These are phyloP conservation scores for Apeira syringaria DNA, from an alignment of 2,888 invertebrate species.

Conservation along the genomic window DNA sequence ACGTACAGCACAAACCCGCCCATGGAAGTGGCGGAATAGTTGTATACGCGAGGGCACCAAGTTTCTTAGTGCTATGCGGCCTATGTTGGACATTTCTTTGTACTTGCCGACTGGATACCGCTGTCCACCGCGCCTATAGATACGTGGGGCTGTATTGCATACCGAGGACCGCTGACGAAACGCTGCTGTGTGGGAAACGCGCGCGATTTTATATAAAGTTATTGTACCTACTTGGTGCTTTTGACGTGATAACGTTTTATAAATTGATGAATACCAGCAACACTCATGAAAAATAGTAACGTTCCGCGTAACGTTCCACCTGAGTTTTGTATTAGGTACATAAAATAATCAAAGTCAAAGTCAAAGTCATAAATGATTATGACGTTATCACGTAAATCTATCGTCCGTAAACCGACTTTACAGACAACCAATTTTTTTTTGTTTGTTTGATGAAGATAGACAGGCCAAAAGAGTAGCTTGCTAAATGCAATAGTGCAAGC, in stretches of 20 bases:
- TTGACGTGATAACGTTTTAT: no score
- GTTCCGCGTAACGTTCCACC: no score
- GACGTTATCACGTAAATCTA: no score
- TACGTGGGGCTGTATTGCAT: conserved; percentile 11
- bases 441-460: conserved; percentile 14
- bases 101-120: conserved; percentile 51
- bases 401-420: no score
- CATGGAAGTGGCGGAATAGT: conserved; percentile 69
- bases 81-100: conserved; percentile 73
- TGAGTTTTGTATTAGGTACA: no score
- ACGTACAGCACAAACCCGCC: conserved; percentile 59
- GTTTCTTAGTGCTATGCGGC: conserved; percentile 67
- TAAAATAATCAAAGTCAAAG: no score
- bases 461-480: conserved; percentile 3
- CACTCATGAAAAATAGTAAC: no score
- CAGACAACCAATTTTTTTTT: no score
- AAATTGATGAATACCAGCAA: no score
- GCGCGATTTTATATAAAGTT: conserved; percentile 14
- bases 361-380: no score
- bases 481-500: conserved; percentile 1
- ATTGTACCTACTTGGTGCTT: background rate
- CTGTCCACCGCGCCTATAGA: conserved; percentile 4
- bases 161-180: conserved; percentile 39
- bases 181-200: conserved; percentile 29
- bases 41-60: conserved; percentile 62